phyloP scores from a whole-genome alignment of 2,888 invertebrate genomes.

The Himalopsyche japonica region DNA sequence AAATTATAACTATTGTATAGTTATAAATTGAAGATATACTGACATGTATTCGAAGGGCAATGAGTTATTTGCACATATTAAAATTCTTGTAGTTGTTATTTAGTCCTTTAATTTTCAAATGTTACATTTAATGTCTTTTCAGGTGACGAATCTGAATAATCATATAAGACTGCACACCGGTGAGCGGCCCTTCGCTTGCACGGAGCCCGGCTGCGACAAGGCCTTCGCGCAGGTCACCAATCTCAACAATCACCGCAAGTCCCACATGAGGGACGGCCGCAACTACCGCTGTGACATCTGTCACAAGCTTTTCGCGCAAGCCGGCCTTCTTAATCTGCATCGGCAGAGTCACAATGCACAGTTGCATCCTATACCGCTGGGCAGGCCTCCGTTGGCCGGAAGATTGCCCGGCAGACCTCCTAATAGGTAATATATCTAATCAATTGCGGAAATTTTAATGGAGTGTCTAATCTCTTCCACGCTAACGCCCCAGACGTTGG shows the following conservation, averaged over 20 bases:
- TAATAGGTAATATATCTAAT: background rate
- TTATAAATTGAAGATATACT: too few relatives aligned
- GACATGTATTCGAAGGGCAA: too few relatives aligned
- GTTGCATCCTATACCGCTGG: slow-evolving; percentile 2
- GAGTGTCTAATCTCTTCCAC: too few relatives aligned
- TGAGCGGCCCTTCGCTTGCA: slow-evolving; percentile 57
- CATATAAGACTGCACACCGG: slow-evolving; percentile 60
- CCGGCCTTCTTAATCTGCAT: slow-evolving; percentile 56
- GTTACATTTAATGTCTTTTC: slow-evolving; percentile 1
- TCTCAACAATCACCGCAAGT: slow-evolving; percentile 58
- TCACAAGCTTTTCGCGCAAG: slow-evolving; percentile 54
- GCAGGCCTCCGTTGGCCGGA: background rate
- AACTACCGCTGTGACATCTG: slow-evolving; percentile 55
- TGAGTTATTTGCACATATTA: too few relatives aligned
- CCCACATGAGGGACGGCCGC: slow-evolving; percentile 52
- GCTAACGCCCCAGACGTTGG: too few relatives aligned
- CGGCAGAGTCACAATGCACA: slow-evolving; percentile 43
- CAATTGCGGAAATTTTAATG: too few relatives aligned
- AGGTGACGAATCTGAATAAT: slow-evolving; percentile 60
- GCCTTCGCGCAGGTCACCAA: slow-evolving; percentile 60
- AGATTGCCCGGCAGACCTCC: background rate
- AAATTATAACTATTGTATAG: too few relatives aligned
- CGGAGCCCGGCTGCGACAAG: slow-evolving; percentile 57
- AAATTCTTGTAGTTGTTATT: too few relatives aligned
- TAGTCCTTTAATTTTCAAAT: too few relatives aligned